phyloP scores from a whole-genome alignment of 2,888 invertebrate genomes.

The Octodonta nipae region DNA sequence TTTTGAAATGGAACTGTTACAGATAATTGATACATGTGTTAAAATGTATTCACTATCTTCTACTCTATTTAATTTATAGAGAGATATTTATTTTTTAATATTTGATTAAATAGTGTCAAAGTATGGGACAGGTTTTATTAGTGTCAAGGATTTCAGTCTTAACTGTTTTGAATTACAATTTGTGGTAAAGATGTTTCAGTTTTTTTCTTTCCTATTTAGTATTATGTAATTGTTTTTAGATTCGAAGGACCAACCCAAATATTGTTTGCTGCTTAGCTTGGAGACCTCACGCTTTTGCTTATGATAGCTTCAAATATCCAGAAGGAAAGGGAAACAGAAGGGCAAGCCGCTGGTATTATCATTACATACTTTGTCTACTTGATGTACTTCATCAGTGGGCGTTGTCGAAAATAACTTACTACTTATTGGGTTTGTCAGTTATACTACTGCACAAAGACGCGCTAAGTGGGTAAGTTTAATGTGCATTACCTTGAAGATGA shows the following conservation, averaged over 20 bases:
- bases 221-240: slow-evolving; percentile 35
- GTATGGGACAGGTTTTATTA: too few species aligned
- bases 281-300: slow-evolving; percentile 54
- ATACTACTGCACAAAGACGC: slow-evolving; percentile 61
- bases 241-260: slow-evolving; percentile 49
- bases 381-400: slow-evolving; percentile 47
- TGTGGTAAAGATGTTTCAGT: too few species aligned
- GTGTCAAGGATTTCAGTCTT: too few species aligned
- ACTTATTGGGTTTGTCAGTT: slow-evolving; percentile 49
- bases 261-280: slow-evolving; percentile 66
- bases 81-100: too few species aligned
- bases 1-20: too few species aligned
- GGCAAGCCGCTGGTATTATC: slow-evolving; percentile 37
- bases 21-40: too few species aligned
- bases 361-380: slow-evolving; percentile 34
- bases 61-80: too few species aligned
- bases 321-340: slow-evolving; percentile 39
- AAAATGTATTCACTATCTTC: too few species aligned
- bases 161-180: too few species aligned
- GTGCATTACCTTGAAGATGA: too few species aligned
- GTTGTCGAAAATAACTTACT: slow-evolving; percentile 45
- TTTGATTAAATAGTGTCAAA: too few species aligned
- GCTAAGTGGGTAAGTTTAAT: slow-evolving; percentile 51
- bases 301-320: slow-evolving; percentile 42
- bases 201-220: slow-evolving; percentile 3